Base-by-base conservation (phyloP, 2,113 vertebrate species). In the Cyphomyrus discorhynchus region DNA sequence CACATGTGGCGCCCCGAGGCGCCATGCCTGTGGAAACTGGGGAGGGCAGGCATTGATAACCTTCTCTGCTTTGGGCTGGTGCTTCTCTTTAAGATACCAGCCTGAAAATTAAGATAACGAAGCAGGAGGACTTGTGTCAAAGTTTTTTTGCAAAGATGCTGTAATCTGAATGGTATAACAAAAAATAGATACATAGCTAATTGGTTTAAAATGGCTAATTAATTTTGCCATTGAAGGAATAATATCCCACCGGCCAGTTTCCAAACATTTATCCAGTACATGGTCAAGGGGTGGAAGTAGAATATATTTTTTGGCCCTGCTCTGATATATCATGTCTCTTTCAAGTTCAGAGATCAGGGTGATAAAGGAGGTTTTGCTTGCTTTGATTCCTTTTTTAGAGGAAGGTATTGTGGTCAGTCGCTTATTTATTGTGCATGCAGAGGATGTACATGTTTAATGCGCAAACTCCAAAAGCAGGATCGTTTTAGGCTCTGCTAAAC, bases 1-100 rank as follows among this genome's bases (percentile, higher is more conserved):
- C 58, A 77, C 87, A 7, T 58, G 39, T 88, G 91, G 42, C 46
- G 19, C 77, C 87, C 86, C 66, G 46, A 89, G 90, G 86, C 90
- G 5, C 31, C 11, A 19, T 35, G 31, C 45, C 47, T 45, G 39
- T 80, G 84, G 89, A 90, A 90, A 90, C 89, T 52, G 85, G 77
- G 31, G 49, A 87, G 62, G 90, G 87, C 35, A 17, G 52, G 27
- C 7, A 10, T 47, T 24, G 88, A 49, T 87, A 77, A 74, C 88
- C 88, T 47, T 58, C 39, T 46, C 35, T 24, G 8, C 11, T 39
- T 19, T 77, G 45, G 39, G 6, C 2, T 46, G 21, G 42, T 24
- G 80, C 80, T 42, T 7, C 42, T 83, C 45, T 82, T 82, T 83
- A 83, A 46, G 42, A 83, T 77, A 77, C 4, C 35, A 39, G 70